Evolutionary conservation across 1,140 invertebrate species (phyloP).

Genomic region (Drosophila virilis): DNA sequence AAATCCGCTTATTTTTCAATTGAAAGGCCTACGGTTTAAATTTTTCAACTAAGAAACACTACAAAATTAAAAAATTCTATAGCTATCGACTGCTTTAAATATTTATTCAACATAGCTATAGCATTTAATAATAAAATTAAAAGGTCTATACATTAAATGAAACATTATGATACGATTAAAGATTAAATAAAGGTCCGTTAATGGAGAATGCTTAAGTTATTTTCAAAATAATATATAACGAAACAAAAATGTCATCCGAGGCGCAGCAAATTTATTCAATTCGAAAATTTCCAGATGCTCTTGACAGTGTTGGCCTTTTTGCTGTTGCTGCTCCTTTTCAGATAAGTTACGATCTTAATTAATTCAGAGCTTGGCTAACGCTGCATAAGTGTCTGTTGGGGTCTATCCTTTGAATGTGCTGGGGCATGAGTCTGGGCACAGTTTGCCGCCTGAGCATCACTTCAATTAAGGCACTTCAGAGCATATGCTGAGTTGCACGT

Average conservation of each 20-base stretch:
- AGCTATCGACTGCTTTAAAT: neutral
- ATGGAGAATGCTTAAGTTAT: neutral
- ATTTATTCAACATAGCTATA: neutral
- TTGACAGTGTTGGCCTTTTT: constrained; percentile 21
- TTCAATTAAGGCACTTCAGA: constrained; percentile 75
- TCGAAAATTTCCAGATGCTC: neutral
- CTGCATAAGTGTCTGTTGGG: constrained; percentile 11
- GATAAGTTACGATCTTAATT: constrained; percentile 62
- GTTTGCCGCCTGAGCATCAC: constrained; percentile 61
- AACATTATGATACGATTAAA: neutral
- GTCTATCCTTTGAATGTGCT: constrained; percentile 5
- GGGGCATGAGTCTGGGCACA: constrained; percentile 28
- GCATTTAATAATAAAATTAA: neutral
- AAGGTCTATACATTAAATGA: neutral
- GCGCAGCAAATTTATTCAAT: neutral
- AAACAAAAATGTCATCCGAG: neutral
- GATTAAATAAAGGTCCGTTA: neutral
- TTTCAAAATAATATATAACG: neutral
- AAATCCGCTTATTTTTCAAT: no score
- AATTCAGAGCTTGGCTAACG: constrained; percentile 46
- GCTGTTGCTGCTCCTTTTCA: constrained; percentile 31
- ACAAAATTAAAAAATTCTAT: no score
- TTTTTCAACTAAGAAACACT: neutral
- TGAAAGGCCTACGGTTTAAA: neutral
- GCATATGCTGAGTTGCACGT: constrained; percentile 48